Conservation (phyloP, 2,888 invertebrate species). For the Dendrolimus pini region DNA sequence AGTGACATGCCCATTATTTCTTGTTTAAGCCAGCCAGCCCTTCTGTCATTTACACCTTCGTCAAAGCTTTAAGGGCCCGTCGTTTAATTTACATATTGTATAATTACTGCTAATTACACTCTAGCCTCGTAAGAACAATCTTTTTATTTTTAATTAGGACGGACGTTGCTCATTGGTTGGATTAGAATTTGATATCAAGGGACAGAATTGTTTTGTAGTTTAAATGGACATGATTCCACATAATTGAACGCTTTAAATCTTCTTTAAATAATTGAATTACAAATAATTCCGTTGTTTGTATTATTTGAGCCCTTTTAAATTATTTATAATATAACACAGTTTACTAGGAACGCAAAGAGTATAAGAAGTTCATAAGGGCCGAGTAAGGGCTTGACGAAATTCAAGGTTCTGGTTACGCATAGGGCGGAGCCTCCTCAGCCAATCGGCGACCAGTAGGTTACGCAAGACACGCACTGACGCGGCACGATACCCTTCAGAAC, state of each 20-base stretch:
- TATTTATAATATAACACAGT: slow-evolving; percentile 77
- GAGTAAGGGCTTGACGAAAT: slow-evolving; percentile 60
- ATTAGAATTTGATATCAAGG: no score
- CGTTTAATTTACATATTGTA: slow-evolving; percentile 30
- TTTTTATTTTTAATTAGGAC: no score
- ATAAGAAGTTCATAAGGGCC: slow-evolving; percentile 60
- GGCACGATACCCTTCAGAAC: slow-evolving; percentile 30
- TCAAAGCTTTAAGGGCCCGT: slow-evolving; percentile 21
- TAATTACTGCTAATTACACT: slow-evolving; percentile 46
- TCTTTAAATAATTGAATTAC: slow-evolving; percentile 7
- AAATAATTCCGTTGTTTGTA: slow-evolving; percentile 31
- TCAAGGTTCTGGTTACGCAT: slow-evolving; percentile 65
- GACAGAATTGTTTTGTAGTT: neutral
- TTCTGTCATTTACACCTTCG: slow-evolving; percentile 65
- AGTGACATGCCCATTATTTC: slow-evolving; percentile 77
- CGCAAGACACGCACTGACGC: slow-evolving; percentile 58
- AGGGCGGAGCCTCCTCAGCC: slow-evolving; percentile 64
- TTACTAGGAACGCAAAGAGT: slow-evolving; percentile 60
- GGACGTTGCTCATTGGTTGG: no score
- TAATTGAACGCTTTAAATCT: neutral
- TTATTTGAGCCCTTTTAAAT: slow-evolving; percentile 70
- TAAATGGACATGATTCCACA: neutral
- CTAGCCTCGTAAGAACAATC: slow-evolving; percentile 1
- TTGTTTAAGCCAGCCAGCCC: slow-evolving; percentile 49
- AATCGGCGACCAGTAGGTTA: slow-evolving; percentile 49